phyloP scores from a whole-genome alignment of 2,113 vertebrate genomes.

The Mohoua ochrocephala region DNA sequence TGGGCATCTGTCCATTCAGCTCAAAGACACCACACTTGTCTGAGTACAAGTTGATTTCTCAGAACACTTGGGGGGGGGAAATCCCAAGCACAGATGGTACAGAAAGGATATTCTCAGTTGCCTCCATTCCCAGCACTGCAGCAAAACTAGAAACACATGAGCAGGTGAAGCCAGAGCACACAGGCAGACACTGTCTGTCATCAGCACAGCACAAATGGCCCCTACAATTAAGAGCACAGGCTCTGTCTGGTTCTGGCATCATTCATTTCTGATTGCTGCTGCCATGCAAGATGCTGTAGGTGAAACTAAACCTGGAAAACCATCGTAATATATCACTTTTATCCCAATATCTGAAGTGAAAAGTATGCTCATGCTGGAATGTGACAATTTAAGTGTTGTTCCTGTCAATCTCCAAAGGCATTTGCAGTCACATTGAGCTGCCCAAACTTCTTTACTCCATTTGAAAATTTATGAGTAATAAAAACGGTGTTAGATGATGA shows the following conservation, averaged over 20 bases:
- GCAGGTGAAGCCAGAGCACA: background rate
- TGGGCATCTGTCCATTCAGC: background rate
- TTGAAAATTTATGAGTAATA: background rate
- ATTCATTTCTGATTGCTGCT: background rate
- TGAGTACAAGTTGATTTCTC: background rate
- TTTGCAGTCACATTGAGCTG: background rate
- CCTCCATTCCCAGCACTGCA: background rate
- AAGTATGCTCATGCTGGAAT: constrained; percentile 8
- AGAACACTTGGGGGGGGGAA: background rate
- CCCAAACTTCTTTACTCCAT: background rate
- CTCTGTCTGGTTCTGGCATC: constrained; percentile 31
- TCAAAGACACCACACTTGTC: background rate
- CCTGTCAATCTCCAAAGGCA: constrained; percentile 23
- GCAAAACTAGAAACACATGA: background rate
- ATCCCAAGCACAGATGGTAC: background rate
- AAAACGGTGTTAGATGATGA: background rate
- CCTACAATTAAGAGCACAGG: constrained; percentile 10
- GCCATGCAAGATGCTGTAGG: background rate
- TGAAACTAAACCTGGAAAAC: background rate
- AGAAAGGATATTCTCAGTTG: background rate
- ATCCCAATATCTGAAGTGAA: background rate
- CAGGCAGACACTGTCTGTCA: constrained; percentile 16
- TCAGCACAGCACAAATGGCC: constrained; percentile 6
- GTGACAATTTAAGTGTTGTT: background rate
- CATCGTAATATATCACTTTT: background rate